Conservation (phyloP, 2,113 vertebrate genomes). For the Nicator chloris region DNA sequence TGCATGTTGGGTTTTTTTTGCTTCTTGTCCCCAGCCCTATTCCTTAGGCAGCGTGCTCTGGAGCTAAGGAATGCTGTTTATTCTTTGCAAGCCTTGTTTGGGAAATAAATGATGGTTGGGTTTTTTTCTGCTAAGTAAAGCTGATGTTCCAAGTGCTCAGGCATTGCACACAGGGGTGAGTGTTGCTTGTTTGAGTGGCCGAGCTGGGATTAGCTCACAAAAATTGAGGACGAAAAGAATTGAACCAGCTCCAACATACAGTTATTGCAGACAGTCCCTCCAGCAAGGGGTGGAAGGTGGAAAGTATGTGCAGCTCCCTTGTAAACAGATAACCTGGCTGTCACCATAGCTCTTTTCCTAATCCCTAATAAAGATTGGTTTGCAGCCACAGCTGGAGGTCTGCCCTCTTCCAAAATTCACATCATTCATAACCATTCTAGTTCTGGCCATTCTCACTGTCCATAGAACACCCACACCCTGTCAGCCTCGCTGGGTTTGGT, state of each 20-base stretch:
- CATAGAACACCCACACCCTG: not conserved
- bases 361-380: not conserved
- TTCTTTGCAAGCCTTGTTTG: not conserved
- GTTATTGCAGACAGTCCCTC: not conserved
- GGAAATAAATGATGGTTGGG: not conserved
- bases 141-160: not conserved
- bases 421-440: accelerated
- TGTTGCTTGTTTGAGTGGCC: not conserved
- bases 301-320: not conserved
- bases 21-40: not conserved
- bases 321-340: constrained; percentile 13
- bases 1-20: not conserved
- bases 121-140: not conserved
- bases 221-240: not conserved
- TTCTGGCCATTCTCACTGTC: not conserved
- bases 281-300: not conserved
- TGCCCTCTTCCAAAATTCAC: not conserved
- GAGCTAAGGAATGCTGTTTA: not conserved
- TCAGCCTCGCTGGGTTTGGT: accelerated
- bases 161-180: not conserved
- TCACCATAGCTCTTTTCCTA: not conserved
- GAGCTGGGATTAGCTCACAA: not conserved
- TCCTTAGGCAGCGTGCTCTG: not conserved
- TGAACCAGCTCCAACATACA: not conserved
- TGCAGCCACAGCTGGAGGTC: not conserved